A percentile compares a stretch with the other conserved stretches of the same genome.
phyloP scores from a whole-genome alignment of 2,888 invertebrate species.

The Pollenia griseotomentosa region DNA sequence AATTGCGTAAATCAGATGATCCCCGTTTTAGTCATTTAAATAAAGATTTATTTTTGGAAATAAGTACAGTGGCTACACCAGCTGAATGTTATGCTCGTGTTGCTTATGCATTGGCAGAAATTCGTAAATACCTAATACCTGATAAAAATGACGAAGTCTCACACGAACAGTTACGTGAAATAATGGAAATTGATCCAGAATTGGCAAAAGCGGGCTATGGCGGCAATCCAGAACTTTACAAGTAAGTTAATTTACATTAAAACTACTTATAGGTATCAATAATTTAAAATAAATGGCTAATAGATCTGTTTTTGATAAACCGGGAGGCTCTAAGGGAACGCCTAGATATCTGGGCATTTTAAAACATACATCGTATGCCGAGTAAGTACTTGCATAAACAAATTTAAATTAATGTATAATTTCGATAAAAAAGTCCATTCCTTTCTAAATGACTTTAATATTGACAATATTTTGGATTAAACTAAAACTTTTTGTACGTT shows the following conservation, averaged over 20 bases:
- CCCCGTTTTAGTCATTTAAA: constrained; percentile 94
- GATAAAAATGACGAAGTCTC: constrained; percentile 90
- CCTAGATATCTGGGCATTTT: constrained; percentile 79
- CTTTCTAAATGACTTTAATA: neutral
- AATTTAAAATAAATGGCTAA: neutral
- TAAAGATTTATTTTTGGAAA: constrained; percentile 95
- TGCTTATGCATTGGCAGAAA: constrained; percentile 92
- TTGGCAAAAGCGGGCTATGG: constrained; percentile 68
- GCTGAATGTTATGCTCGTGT: constrained; percentile 94
- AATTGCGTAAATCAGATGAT: constrained; percentile 91
- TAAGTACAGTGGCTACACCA: constrained; percentile 93
- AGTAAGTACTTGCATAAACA: constrained; percentile 64
- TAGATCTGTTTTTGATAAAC: constrained; percentile 79
- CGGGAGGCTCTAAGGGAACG: constrained; percentile 76
- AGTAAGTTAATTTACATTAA: constrained; percentile 37
- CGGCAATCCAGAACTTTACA: constrained; percentile 49
- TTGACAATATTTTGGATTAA: too few species aligned
- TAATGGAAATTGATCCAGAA: constrained; percentile 81
- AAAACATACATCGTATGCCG: constrained; percentile 74
- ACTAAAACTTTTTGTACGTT: neutral
- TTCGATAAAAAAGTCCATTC: neutral
- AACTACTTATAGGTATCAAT: neutral
- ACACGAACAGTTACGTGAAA: constrained; percentile 91
- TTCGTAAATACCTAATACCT: constrained; percentile 86
- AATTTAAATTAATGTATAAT: neutral